Evolutionary conservation across 2,888 invertebrate species (phyloP), one percentile per base, ranked within the genome.

Genomic region (Drosophila borealis): DNA sequence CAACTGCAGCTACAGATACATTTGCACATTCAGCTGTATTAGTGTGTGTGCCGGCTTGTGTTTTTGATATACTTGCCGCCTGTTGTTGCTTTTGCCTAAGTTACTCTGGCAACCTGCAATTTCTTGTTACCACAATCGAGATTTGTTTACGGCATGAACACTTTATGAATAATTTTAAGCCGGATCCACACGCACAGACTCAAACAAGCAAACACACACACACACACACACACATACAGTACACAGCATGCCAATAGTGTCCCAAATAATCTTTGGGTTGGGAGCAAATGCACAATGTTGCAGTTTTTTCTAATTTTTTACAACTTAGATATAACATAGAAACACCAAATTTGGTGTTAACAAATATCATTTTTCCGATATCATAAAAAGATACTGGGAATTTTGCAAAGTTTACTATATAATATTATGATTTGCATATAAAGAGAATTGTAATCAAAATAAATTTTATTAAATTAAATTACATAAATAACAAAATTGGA

Each of bases 91-190:
- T 39, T 14, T 33, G 36, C 29, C 14, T 29, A 44, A 54, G 42
- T 11, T 54, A 34, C 42, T 42, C 33, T 17, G 34, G 41, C 56
- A 56, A 67, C 11, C 42, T 51, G 55, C 62, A 73, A 36, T 48
- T 62, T n/a, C 74, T 46, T 73, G 67, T 63, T 48, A 60, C 50
- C 69, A 37, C 75, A 57, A 62, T 50, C 55, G 60, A 76, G 72
- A 63, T 75, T 75, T 76, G 71, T 66, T 75, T 75, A 76, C 62
- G 62, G 63, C 72, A 66, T 46, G 55, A 57, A 50, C 72, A 63
- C 53, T 62, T 51, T 71, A 60, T 71, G 72, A 66, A 76, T 63
- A 67, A 67, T 63, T 67, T 42, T 51, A 41, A 17, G 49, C 13
- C n/a, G 45, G 21, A 48, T 45, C 41, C 34, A 19, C 21, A 42